Evolutionary conservation across 1,140 invertebrate genomes (phyloP), one percentile per base, ranked within the genome.

Genomic region (Bilobella aurantiaca): DNA sequence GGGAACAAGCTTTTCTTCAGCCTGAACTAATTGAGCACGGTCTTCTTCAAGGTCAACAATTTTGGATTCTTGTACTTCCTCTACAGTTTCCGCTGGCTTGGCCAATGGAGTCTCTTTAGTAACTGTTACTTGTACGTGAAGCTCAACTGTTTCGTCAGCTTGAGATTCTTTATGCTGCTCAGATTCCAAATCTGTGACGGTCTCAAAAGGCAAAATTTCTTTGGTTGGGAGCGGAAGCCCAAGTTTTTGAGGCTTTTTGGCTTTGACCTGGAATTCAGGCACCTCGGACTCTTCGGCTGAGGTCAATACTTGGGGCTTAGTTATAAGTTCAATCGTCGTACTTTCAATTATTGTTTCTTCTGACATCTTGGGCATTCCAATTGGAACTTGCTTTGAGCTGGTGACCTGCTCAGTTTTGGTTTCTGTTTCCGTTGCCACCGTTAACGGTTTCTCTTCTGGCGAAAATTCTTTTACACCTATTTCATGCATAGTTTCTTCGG

Each of bases 61-160:
- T 62, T 23, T 23, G 23, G 53, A 59, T 28, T 63, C 65, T 3
- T 3, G 3, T n/a, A 27, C 12, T 23, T 67, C 42, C 27, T 67
- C 65, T 21, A 42, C 58, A 25, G 28, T 18, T 37, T 63, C 47
- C 25, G 63, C 53, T 18, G 65, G 61, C 29, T 53, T 42, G 5
- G 60, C 59, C 3, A 67, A 14, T 1, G 34, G 2, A n/a, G 12
- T 16, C 31, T 66, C 27, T 47, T 63, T 30, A 3, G 23, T 58
- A n/a, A 34, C 18, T 1, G 53, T 57, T 28, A 27, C 30, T 58
- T 25, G 18, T 14, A 53, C 32, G 3, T 8, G 29, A 28, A 42
- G 14, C 23, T 42, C 37, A 42, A 42, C 37, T 42, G 37, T 42
- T 42, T 42, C 37, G n/a, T 42, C 37, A 42, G 37, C 8, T n/a